Percentiles rank a stretch among this genome's conserved stretches.
Conservation (phyloP, 1,140 invertebrate species). For the Glomeris maerens region DNA sequence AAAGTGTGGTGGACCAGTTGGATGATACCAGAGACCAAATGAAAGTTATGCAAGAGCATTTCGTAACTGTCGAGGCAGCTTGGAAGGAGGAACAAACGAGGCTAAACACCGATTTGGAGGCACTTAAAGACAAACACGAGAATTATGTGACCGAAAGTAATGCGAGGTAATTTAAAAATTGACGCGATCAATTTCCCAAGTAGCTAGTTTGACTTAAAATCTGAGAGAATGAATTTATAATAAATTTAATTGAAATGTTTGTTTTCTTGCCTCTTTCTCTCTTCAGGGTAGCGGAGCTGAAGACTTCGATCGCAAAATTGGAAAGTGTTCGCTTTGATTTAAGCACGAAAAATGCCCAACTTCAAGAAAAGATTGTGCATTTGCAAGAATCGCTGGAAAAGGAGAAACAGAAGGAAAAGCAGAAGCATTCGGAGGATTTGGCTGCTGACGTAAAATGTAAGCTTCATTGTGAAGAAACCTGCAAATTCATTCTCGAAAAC, state of each 20-base stretch:
- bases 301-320: slow-evolving; percentile 14
- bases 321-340: slow-evolving; percentile 40
- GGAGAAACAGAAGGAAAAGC: not conserved
- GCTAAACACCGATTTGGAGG: slow-evolving; percentile 38
- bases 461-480: no score
- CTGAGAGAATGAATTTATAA: no score
- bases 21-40: slow-evolving; percentile 65
- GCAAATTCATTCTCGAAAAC: no score
- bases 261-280: no score
- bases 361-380: slow-evolving; percentile 38
- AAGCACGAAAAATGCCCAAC: slow-evolving; percentile 37
- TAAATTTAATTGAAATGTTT: not conserved
- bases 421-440: not conserved
- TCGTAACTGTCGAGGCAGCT: slow-evolving; percentile 50
- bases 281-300: slow-evolving; percentile 2
- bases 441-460: no score
- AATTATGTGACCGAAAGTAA: slow-evolving; percentile 3
- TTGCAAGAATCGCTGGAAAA: slow-evolving; percentile 11
- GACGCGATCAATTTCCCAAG: no score
- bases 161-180: not conserved
- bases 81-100: slow-evolving; percentile 50
- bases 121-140: slow-evolving; percentile 26
- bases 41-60: slow-evolving; percentile 62
- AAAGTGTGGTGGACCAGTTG: slow-evolving; percentile 49
- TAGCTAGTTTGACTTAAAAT: no score